A percentile compares a stretch with the other conserved stretches of the same genome.
These are phyloP conservation scores for Mola mola DNA, from an alignment of 2,113 vertebrate genomes.

Conservation along the genomic window DNA sequence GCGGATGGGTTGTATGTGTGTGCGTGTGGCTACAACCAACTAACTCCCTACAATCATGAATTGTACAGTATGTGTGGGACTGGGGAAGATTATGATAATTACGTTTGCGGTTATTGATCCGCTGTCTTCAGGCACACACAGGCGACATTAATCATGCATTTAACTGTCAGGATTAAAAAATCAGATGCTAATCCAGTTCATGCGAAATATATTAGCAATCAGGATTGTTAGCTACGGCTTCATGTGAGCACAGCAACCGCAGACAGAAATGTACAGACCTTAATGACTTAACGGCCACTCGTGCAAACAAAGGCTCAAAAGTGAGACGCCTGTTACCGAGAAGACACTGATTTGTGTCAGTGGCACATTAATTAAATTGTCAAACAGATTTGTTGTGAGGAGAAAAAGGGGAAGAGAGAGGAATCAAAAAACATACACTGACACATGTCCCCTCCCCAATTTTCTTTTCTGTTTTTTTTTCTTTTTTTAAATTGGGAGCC, in stretches of 20 bases:
- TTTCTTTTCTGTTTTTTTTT: slow-evolving; percentile 30
- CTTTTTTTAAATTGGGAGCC: slow-evolving; percentile 67
- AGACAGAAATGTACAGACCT: slow-evolving; percentile 49
- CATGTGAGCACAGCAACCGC: slow-evolving; percentile 36
- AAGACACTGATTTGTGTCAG: slow-evolving; percentile 69
- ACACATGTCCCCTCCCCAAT: slow-evolving; percentile 43
- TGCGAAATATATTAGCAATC: slow-evolving; percentile 47
- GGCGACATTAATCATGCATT: slow-evolving; percentile 35
- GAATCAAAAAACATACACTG: slow-evolving; percentile 68
- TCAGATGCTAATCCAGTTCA: slow-evolving; percentile 33
- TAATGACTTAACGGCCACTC: slow-evolving; percentile 61
- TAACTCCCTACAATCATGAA: slow-evolving; percentile 14
- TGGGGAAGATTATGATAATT: slow-evolving; percentile 26
- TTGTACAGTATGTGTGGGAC: slow-evolving; percentile 1
- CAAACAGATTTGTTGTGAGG: slow-evolving; percentile 70
- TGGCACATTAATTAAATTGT: slow-evolving; percentile 69
- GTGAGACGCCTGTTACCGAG: slow-evolving; percentile 61
- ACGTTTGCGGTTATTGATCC: slow-evolving; percentile 35
- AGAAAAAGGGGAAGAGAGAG: slow-evolving; percentile 40
- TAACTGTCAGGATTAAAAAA: slow-evolving; percentile 33
- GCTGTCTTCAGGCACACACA: slow-evolving; percentile 25
- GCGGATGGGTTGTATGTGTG: slow-evolving; percentile 47
- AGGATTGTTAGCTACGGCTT: slow-evolving; percentile 11
- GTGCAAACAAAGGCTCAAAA: slow-evolving; percentile 62
- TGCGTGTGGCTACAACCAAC: slow-evolving; percentile 36